phyloP scores from a whole-genome alignment of 2,797 vertebrate genomes.

The Hyperoplus immaculatus region DNA sequence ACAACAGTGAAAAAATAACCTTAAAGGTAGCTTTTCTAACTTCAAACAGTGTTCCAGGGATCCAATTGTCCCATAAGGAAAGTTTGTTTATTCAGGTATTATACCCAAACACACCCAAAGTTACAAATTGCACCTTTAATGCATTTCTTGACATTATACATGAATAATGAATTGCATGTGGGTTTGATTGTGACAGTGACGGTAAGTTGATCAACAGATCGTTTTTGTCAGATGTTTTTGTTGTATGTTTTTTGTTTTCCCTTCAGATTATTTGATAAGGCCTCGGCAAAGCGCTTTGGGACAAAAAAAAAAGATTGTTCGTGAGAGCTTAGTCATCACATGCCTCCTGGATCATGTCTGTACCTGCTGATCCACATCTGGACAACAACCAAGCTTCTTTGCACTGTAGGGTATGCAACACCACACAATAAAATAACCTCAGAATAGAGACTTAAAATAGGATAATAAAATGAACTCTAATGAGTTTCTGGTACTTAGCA shows the following conservation, averaged over 20 bases:
- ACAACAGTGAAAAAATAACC: too few species aligned
- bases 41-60: too few species aligned
- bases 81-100: too few species aligned
- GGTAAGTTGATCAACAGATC: background rate
- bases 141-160: background rate
- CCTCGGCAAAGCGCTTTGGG: background rate
- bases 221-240: background rate
- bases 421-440: background rate
- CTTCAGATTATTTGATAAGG: constrained; percentile 14
- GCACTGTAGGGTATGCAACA: background rate
- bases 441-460: background rate
- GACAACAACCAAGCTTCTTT: constrained; percentile 12
- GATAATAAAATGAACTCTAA: background rate
- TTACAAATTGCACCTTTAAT: background rate
- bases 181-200: constrained; percentile 10
- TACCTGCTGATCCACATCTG: constrained; percentile 45
- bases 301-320: constrained; percentile 7
- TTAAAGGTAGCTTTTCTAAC: too few species aligned
- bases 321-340: constrained; percentile 45
- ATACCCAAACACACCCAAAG: too few species aligned
- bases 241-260: background rate
- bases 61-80: too few species aligned
- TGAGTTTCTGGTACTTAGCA: background rate
- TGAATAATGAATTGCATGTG: background rate
- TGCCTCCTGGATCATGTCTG: constrained; percentile 41